Conservation (phyloP, 2,113 vertebrate genomes). For the Toxotes jaculatrix region DNA sequence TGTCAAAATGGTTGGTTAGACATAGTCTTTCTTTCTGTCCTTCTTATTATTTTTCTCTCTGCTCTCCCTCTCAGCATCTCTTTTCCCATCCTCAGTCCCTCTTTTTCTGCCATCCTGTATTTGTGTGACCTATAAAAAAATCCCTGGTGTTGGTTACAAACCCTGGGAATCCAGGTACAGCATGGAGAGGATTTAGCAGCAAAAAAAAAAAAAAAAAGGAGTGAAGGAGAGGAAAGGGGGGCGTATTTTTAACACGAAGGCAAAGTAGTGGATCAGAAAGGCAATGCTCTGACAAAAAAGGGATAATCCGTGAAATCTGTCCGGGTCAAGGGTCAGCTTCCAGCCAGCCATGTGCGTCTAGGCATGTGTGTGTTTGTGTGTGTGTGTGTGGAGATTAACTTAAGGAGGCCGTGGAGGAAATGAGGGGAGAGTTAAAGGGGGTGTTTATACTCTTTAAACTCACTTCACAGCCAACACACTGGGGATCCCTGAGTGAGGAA, state of each 20-base stretch:
- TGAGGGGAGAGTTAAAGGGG: constrained; percentile 82
- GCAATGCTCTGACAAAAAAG: constrained; percentile 85
- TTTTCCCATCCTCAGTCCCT: background rate
- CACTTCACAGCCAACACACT: constrained; percentile 73
- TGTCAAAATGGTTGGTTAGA: background rate
- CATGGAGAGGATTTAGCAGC: constrained; percentile 89
- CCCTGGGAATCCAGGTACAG: constrained; percentile 89
- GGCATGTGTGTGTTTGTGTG: constrained; percentile 30
- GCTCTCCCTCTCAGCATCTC: background rate
- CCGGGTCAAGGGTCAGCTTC: constrained; percentile 92
- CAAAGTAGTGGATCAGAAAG: constrained; percentile 86
- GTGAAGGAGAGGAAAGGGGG: constrained; percentile 74
- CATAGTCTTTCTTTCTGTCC: background rate
- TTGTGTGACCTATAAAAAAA: constrained; percentile 75
- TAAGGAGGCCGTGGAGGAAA: constrained; percentile 88
- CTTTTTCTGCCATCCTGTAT: constrained; percentile 70
- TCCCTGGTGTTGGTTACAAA: constrained; percentile 54
- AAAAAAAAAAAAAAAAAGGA: constrained; percentile 74
- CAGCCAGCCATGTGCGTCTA: constrained; percentile 87
- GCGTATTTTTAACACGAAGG: constrained; percentile 87
- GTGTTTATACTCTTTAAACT: constrained; percentile 79
- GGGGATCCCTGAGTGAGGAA: constrained; percentile 66
- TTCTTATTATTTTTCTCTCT: background rate
- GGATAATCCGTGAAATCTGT: constrained; percentile 95
- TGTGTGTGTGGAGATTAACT: constrained; percentile 82